These are phyloP conservation scores for Rhinolophus sinicus DNA, from an alignment of 2,113 vertebrate species.

Conservation along the genomic window DNA sequence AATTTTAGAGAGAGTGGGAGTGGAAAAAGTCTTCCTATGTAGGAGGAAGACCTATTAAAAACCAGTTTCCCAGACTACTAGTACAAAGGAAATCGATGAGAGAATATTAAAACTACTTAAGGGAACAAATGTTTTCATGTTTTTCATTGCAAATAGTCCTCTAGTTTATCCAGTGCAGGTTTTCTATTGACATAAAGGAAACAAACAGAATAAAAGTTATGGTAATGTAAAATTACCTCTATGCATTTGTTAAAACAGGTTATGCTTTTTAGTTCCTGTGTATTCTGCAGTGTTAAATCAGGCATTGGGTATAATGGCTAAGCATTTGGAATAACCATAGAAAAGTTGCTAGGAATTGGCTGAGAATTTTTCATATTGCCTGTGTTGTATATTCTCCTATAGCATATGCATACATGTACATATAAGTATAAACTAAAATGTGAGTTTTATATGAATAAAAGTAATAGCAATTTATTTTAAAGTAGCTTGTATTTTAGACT, in stretches of 20 bases:
- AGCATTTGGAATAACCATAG: neutral
- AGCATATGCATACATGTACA: neutral
- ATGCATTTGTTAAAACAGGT: neutral
- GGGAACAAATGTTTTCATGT: neutral
- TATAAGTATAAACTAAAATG: neutral
- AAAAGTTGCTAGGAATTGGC: neutral
- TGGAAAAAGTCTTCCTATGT: neutral
- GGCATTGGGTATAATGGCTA: neutral
- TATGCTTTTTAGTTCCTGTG: neutral
- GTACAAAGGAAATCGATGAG: constrained; percentile 13
- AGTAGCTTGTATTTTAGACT: neutral
- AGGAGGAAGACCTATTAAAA: neutral
- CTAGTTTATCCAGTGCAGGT: neutral
- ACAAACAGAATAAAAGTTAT: neutral
- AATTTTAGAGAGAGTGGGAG: neutral
- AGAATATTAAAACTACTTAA: neutral
- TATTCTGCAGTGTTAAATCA: neutral
- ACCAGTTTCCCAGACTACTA: neutral
- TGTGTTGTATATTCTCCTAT: neutral
- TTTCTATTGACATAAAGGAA: neutral
- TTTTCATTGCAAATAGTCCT: constrained; percentile 4
- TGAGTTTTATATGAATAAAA: constrained; percentile 19
- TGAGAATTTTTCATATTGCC: neutral
- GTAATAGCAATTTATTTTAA: constrained; percentile 16
- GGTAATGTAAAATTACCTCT: neutral